These are phyloP conservation scores for Nephrotoma guestfalica DNA, from an alignment of 2,888 invertebrate genomes.

Conservation along the genomic window DNA sequence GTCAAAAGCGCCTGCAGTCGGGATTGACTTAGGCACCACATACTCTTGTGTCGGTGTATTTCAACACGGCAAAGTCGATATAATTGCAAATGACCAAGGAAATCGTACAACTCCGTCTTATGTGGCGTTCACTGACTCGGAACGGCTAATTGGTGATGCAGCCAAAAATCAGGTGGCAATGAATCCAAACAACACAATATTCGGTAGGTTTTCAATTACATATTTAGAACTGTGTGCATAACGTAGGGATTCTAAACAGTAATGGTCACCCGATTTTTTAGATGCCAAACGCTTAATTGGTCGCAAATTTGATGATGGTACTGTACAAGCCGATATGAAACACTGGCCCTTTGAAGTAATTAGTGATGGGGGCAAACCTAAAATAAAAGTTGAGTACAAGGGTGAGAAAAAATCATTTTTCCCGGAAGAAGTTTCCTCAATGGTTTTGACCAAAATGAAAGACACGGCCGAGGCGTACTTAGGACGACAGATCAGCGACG, in stretches of 20 bases:
- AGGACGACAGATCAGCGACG: slow-evolving; percentile 75
- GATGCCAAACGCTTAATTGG: slow-evolving; percentile 96
- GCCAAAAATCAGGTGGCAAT: slow-evolving; percentile 79
- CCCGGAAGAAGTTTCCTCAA: slow-evolving; percentile 87
- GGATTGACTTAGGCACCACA: slow-evolving; percentile 93
- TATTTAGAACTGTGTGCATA: neutral
- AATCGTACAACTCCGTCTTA: slow-evolving; percentile 66
- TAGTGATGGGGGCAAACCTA: slow-evolving; percentile 67
- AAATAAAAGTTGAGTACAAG: slow-evolving; percentile 76
- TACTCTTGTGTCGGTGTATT: slow-evolving; percentile 91
- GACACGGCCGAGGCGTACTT: slow-evolving; percentile 83
- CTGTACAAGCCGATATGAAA: slow-evolving; percentile 90
- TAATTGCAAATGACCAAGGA: slow-evolving; percentile 82
- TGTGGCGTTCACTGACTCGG: slow-evolving; percentile 77
- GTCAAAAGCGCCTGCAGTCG: slow-evolving; percentile 61
- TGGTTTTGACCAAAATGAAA: slow-evolving; percentile 92
- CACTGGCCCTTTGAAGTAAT: slow-evolving; percentile 90
- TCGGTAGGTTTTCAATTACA: slow-evolving; percentile 23
- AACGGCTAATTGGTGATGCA: slow-evolving; percentile 74
- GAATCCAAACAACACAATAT: slow-evolving; percentile 84
- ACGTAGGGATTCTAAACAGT: neutral
- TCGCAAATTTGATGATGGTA: slow-evolving; percentile 74
- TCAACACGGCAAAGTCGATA: slow-evolving; percentile 82
- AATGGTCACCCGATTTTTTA: neutral
- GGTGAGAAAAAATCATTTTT: slow-evolving; percentile 83